Evolutionary conservation across 2,113 vertebrate species (phyloP), one percentile per base, ranked within the genome.

Genomic region (Aspidoscelis tigris): DNA sequence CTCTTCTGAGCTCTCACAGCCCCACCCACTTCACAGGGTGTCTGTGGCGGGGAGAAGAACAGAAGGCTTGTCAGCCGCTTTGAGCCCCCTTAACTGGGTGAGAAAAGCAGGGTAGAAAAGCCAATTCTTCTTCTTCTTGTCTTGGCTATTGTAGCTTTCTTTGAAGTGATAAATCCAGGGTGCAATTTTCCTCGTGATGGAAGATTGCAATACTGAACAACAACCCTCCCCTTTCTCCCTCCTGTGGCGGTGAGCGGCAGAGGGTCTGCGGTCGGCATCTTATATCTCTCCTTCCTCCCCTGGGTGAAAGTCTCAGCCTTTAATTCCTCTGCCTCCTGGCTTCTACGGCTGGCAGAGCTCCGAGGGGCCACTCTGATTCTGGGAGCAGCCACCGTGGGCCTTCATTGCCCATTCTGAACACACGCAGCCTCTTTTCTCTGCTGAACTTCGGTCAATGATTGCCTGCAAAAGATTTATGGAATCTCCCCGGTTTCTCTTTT

Each of bases 251-350:
- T 7, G 20, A 44, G 44, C 24, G 21, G 39, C 6, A n/a, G 47
- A 64, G 22, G 7, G 26, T 73, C 58, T 61, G 12, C 58, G 12
- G 14, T 18, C 12, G 18, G 58, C 58, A 18, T 18, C 58, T 47
- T 73, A 39, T 61, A 7, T 53, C 7, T 76, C 61, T 53, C n/a
- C 16, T 33, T 75, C 39, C 58, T 74, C 14, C 76, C 11, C 43
- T 66, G 22, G 20, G 33, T 53, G 39, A 47, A 65, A 64, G 44
- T 47, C 72, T 83, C 41, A 50, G 44, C 26, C 20, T 7, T 47
- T 82, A 65, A 72, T 47, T 43, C 72, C 50, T 33, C 68, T 86
- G 11, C 33, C 69, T 86, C 66, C 75, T 84, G 76, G 74, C 24
- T 18, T 50, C 16, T 43, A 41, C 11, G 53, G 80, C 53, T 89